A percentile compares a stretch with the other conserved stretches of the same genome.
Evolutionary conservation across 2,797 vertebrate species (phyloP).

Genomic region (Psittacula echo): DNA sequence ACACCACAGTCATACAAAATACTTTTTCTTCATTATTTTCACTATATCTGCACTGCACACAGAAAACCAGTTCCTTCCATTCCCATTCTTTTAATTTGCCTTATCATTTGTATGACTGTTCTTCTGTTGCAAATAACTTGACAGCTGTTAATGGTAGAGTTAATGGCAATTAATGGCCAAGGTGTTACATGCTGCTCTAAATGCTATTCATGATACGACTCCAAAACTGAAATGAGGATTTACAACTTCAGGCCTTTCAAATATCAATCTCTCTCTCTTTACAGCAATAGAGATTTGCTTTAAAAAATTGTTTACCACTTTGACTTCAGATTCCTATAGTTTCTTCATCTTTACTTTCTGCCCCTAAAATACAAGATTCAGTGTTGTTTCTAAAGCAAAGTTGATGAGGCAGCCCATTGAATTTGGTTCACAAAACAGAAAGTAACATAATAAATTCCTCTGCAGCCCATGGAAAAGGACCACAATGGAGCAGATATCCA

Average conservation of each 20-base stretch:
- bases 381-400: background rate
- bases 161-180: background rate
- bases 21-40: background rate
- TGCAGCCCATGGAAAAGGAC: background rate
- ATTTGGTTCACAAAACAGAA: background rate
- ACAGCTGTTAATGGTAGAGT: background rate
- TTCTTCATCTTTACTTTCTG: background rate
- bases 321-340: background rate
- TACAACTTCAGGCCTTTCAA: background rate
- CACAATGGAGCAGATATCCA: background rate
- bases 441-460: background rate
- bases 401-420: background rate
- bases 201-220: background rate
- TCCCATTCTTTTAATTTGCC: background rate
- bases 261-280: background rate
- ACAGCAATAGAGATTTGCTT: background rate
- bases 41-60: background rate
- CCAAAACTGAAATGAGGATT: background rate
- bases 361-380: background rate
- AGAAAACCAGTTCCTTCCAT: background rate
- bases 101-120: background rate
- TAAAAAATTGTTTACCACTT: background rate
- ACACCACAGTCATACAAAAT: background rate
- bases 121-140: background rate
- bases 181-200: background rate